Evolutionary conservation across 1,140 invertebrate genomes (phyloP).

Genomic region (Drosophila ironensis): DNA sequence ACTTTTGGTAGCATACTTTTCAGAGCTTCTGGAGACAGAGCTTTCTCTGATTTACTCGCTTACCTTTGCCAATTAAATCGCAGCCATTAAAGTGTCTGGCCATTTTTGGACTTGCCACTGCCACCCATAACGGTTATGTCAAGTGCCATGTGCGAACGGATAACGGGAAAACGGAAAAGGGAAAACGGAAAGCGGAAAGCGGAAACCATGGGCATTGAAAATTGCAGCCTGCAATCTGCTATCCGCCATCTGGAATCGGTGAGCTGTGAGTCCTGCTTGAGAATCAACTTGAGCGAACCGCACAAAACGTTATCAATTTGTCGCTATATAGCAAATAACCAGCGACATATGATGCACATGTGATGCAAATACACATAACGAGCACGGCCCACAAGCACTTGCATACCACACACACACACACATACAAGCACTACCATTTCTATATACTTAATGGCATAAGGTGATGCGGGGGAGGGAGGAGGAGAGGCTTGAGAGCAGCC

Average conservation of each 20-base stretch:
- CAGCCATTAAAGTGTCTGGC: too few relatives aligned
- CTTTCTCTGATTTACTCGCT: too few relatives aligned
- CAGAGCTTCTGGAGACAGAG: too few relatives aligned
- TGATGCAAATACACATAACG: not conserved
- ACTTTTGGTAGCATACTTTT: too few relatives aligned
- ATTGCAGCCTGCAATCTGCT: not conserved
- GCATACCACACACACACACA: too few relatives aligned
- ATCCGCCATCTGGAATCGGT: conserved; percentile 38
- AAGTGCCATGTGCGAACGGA: too few relatives aligned
- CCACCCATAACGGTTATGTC: not conserved
- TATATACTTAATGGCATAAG: not conserved
- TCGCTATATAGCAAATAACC: conserved; percentile 71
- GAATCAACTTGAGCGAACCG: conserved; percentile 78
- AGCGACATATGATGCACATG: conserved; percentile 20
- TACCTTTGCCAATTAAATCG: too few relatives aligned
- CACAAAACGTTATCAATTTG: conserved; percentile 80
- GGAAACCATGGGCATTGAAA: not conserved
- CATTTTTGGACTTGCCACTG: not conserved
- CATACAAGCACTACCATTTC: too few relatives aligned
- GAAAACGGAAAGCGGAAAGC: not conserved
- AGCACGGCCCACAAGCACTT: too few relatives aligned
- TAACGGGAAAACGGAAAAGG: not conserved
- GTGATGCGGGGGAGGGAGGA: not conserved
- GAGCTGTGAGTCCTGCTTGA: conserved; percentile 64
- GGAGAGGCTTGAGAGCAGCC: conserved; percentile 44